A percentile compares a stretch with the other conserved stretches of the same genome.
phyloP scores from a whole-genome alignment of 2,113 vertebrate species.

The Heptranchias perlo region DNA sequence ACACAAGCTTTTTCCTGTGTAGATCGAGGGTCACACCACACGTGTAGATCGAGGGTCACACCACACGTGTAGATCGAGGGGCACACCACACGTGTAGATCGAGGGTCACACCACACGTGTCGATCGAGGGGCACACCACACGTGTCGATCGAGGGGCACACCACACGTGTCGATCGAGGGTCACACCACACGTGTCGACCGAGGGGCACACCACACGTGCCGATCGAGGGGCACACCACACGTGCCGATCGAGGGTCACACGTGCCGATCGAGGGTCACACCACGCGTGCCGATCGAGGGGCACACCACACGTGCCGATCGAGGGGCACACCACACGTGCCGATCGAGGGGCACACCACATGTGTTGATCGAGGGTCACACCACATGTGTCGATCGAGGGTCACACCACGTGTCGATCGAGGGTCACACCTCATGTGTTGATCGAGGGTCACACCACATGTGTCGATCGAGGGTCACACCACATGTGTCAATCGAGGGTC shows the following conservation, averaged over 20 bases:
- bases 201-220: no score
- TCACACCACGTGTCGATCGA: background rate
- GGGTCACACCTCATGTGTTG: background rate
- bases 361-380: background rate
- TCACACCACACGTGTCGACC: no score
- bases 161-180: no score
- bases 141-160: no score
- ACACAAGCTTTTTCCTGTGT: background rate
- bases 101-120: background rate
- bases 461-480: background rate
- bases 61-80: no score
- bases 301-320: no score
- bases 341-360: no score
- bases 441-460: no score
- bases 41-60: no score
- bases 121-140: no score
- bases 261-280: background rate
- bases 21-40: background rate
- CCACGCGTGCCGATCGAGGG: background rate
- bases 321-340: background rate
- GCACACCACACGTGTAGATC: background rate
- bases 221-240: background rate
- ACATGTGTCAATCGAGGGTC: background rate
- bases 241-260: no score
- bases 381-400: background rate